A percentile compares a stretch with the other conserved stretches of the same genome.
These are phyloP conservation scores for Trisateles emortualis DNA, from an alignment of 2,888 invertebrate genomes.

Conservation along the genomic window DNA sequence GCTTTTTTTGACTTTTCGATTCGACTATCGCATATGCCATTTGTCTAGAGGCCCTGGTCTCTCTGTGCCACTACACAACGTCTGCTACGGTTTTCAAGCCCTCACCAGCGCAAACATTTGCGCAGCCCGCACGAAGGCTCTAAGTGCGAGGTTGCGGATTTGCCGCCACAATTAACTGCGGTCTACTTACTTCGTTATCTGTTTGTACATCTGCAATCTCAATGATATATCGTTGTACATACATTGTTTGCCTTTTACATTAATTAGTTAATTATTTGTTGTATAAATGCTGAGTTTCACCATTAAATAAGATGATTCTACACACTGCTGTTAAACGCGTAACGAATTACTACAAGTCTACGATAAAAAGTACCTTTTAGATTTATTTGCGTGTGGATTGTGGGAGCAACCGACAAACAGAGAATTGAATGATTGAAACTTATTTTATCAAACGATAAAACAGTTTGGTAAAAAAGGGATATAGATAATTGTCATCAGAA, in stretches of 20 bases:
- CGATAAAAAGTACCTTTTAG: no score
- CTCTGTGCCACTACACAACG: background rate
- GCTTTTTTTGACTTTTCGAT: no score
- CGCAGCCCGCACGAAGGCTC: constrained; percentile 15
- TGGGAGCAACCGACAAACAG: no score
- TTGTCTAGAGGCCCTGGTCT: background rate
- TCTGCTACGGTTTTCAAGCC: background rate
- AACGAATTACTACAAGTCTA: no score
- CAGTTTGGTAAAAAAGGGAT: no score
- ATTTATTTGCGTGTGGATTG: no score
- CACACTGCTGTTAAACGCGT: no score
- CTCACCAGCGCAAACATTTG: background rate
- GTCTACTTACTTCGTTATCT: constrained; percentile 38
- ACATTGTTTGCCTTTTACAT: constrained; percentile 8
- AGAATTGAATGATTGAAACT: no score
- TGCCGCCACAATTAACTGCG: constrained; percentile 31
- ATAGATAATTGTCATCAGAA: no score
- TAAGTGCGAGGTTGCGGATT: constrained; percentile 23
- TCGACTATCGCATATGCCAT: no score
- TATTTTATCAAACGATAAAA: no score
- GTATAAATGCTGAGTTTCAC: background rate
- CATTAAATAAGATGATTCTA: background rate
- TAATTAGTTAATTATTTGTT: constrained; percentile 9
- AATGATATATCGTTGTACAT: constrained; percentile 6
- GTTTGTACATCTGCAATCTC: constrained; percentile 37